Evolutionary conservation across 2,888 invertebrate species (phyloP).

Genomic region (Saturnia japonica): DNA sequence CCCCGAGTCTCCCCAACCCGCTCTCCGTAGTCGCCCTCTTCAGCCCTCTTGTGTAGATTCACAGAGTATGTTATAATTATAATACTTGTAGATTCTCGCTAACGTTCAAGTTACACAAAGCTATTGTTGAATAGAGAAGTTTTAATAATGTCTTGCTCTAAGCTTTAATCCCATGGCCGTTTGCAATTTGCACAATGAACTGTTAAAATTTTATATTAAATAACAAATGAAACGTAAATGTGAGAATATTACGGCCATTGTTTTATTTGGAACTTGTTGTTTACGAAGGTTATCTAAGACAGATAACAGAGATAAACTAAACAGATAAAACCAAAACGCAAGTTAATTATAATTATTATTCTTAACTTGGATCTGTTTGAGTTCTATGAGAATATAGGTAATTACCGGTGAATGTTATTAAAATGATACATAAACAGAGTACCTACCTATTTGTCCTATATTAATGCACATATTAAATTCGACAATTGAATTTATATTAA

Average conservation of each 20-base stretch:
- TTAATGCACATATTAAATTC: no score
- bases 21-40: conserved; percentile 31
- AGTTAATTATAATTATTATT: no score
- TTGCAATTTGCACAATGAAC: not conserved
- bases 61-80: no score
- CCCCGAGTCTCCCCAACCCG: conserved; percentile 41
- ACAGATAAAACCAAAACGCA: no score
- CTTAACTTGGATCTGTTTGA: no score
- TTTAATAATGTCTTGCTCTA: no score
- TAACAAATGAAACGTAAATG: not conserved
- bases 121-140: conserved; percentile 37
- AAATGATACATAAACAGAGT: no score
- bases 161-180: conserved; percentile 24
- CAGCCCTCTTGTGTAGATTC: conserved; percentile 37
- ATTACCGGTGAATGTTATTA: no score
- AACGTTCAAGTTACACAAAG: conserved; percentile 40
- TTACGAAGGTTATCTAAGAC: not conserved
- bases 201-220: not conserved
- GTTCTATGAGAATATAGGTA: no score
- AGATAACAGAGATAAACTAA: not conserved
- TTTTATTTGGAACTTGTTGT: not conserved
- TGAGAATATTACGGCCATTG: not conserved
- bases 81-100: conserved; percentile 19
- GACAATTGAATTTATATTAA: no score
- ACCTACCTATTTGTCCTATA: no score